Conservation (phyloP, 2,797 vertebrate genomes). For the Sternarchorhynchus goeldii region DNA sequence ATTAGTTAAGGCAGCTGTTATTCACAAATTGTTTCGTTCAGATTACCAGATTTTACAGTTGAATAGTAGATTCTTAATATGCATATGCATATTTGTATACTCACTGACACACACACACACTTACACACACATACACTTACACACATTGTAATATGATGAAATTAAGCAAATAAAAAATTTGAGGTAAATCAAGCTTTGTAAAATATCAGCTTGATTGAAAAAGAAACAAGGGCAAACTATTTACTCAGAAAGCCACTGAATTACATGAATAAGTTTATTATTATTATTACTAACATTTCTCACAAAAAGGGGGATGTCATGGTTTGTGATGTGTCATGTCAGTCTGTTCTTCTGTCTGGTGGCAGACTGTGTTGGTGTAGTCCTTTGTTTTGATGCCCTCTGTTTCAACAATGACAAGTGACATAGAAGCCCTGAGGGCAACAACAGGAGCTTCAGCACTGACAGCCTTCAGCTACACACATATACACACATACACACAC, state of each 20-base stretch:
- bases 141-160: not conserved
- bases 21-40: not conserved
- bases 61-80: not conserved
- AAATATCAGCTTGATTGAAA: not conserved
- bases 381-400: slow-evolving; percentile 94
- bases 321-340: not conserved
- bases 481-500: not conserved
- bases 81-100: too few species aligned
- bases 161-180: too few species aligned
- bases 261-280: not conserved
- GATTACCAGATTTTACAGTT: not conserved
- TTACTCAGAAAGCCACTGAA: slow-evolving; percentile 20
- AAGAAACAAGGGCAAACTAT: not conserved
- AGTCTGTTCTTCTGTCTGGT: slow-evolving; percentile 73
- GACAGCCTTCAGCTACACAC: slow-evolving; percentile 57
- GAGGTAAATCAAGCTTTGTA: not conserved
- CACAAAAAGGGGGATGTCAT: not conserved
- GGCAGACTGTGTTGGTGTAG: slow-evolving; percentile 94
- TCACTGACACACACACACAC: not conserved
- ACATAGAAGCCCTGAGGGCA: slow-evolving; percentile 35
- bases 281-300: slow-evolving; percentile 11
- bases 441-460: slow-evolving; percentile 51
- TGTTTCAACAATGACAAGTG: slow-evolving; percentile 78
- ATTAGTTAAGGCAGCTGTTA: not conserved
- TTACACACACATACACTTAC: not conserved